Conservation (phyloP, 2,797 vertebrate species). For the Premnoplex brunnescens region DNA sequence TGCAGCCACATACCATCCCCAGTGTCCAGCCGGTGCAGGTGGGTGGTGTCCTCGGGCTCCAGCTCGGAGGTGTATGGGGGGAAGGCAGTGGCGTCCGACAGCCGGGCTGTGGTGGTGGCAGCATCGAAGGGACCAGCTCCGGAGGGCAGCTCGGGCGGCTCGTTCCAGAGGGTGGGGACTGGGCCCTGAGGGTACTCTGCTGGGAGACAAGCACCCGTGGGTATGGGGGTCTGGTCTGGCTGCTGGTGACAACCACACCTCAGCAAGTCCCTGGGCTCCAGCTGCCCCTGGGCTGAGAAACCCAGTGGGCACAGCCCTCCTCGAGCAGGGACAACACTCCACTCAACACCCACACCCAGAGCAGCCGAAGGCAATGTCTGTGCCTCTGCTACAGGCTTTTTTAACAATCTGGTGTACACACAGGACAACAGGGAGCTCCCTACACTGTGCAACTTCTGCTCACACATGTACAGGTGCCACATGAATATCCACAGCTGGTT, state of each 20-base stretch:
- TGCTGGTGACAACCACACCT: neutral
- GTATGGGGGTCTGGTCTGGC: accelerated
- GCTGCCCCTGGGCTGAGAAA: accelerated
- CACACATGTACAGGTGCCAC: accelerated
- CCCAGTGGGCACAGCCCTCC: neutral
- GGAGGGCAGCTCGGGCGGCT: constrained; percentile 87
- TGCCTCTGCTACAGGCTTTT: neutral
- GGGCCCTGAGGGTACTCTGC: constrained; percentile 81
- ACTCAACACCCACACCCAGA: neutral
- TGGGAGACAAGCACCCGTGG: neutral
- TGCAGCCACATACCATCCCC: constrained; percentile 73
- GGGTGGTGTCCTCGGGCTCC: constrained; percentile 80
- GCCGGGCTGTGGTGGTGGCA: constrained; percentile 69
- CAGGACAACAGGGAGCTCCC: neutral
- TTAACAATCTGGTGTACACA: accelerated
- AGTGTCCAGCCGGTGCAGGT: constrained; percentile 71
- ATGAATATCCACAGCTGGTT: neutral
- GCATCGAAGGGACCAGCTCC: constrained; percentile 83
- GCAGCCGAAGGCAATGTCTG: accelerated
- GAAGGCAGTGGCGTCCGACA: constrained; percentile 46
- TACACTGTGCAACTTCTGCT: accelerated
- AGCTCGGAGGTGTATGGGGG: constrained; percentile 73
- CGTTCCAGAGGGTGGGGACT: constrained; percentile 81
- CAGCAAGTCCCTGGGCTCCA: neutral
- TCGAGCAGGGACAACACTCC: accelerated